Base-by-base conservation (phyloP, 1,140 invertebrate genomes). In the Doryteuthis pealeii region DNA sequence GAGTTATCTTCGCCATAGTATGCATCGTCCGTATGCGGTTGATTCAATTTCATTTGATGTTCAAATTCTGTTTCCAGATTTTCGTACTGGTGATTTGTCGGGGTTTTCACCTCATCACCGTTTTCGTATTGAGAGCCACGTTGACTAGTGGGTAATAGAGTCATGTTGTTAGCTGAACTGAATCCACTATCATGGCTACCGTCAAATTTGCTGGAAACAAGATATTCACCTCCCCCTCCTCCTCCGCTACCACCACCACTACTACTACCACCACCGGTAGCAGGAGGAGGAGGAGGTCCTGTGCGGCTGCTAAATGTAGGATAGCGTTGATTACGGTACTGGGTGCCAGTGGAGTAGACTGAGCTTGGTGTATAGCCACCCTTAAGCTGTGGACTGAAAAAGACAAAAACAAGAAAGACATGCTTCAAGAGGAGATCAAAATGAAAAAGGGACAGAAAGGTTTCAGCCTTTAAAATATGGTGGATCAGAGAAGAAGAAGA, bases 261-360 rank as follows among this genome's bases (percentile, higher is more conserved):
- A n/a, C n/a, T n/a, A n/a, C n/a, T n/a, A n/a, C n/a, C n/a, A n/a
- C n/a, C n/a, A 74, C 15, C 70, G 49, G 18, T 68, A 71, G 4
- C 58, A 70, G 35, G 43, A 70, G 15, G 74, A 70, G 31, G 70
- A 79, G 70, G 65, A 81, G 81, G 54, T 83, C 82, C 58, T 83
- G 81, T 78, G 28, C 76, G 77, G 54, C 71, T 79, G 28, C 76
- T 74, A 54, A 81, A 68, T 69, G 79, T 76, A 8, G 89, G 89
- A 74, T 87, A 90, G 65, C 85, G 83, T 72, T 89, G 87, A 72
- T 79, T 86, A 28, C 87, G 83, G 72, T 89, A 89, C 62, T 85
- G 82, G 26, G 83, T 86, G 14, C 83, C 77, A 22, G 87, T 87
- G 32, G 81, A 74, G 76, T 87, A 87, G 8, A 86, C 85, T 31